Percentiles rank a stretch among this genome's conserved stretches.
These are phyloP conservation scores for Tadarida brasiliensis DNA, from an alignment of 2,797 vertebrate genomes.

Conservation along the genomic window DNA sequence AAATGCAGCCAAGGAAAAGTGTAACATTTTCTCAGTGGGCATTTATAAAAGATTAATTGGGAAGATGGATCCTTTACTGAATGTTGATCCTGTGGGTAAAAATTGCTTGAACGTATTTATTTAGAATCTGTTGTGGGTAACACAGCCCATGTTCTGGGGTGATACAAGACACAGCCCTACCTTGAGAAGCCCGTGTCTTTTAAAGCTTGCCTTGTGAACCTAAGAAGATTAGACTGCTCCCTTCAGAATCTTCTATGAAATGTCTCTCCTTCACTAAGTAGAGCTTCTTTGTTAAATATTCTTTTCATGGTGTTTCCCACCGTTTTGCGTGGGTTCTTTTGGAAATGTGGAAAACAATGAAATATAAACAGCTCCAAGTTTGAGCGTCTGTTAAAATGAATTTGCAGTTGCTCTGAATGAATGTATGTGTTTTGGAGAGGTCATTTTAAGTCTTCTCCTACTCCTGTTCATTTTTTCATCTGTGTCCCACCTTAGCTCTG, in stretches of 20 bases:
- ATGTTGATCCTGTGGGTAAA: not conserved
- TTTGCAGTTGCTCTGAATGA: not conserved
- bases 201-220: no score
- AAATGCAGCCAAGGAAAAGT: conserved; percentile 73
- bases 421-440: not conserved
- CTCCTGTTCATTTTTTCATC: not conserved
- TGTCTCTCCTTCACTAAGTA: not conserved
- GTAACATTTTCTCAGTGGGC: not conserved
- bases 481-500: not conserved
- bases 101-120: not conserved
- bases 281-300: not conserved
- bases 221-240: not conserved
- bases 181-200: not conserved
- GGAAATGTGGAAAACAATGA: not conserved
- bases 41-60: conserved; percentile 35
- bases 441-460: not conserved
- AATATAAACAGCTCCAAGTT: conserved; percentile 6
- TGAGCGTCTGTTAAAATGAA: not conserved
- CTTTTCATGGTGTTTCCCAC: not conserved
- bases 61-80: not conserved
- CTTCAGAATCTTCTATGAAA: not conserved
- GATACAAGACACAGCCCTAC: fast-evolving
- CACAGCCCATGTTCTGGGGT: not conserved
- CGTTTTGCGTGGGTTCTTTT: not conserved
- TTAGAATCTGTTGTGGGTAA: not conserved